Evolutionary conservation across 2,797 vertebrate species (phyloP), one percentile per base, ranked within the genome.

Genomic region (Mormyrus proboscirostris): DNA sequence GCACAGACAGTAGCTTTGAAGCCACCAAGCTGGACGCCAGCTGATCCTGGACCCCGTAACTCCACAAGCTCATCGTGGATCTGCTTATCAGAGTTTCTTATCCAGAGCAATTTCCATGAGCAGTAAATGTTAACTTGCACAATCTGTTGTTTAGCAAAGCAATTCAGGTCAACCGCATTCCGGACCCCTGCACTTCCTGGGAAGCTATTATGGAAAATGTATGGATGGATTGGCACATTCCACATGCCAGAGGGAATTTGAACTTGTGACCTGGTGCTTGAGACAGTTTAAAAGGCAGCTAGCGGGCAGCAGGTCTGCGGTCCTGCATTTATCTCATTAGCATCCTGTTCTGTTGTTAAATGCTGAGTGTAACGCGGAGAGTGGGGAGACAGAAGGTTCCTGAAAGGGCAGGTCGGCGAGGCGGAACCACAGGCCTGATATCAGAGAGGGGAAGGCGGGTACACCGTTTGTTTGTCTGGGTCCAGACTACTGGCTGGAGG

Each of bases 401-500:
- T 29, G 65, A 73, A 73, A 73, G 29, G 29, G 62, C 62, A 33
- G 62, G 88, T 90, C 89, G 53, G 25, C 50, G 59, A 83, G 55
- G 65, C 16, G 19, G 88, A 22, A 22, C n/a, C 76, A 88, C 6
- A 47, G 59, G 82, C 76, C 86, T 57, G 29, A 29, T 59, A 53
- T 53, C 53, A 53, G 69, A 69, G 51, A 84, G 55, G 19, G 16
- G 82, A 86, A 38, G 50, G 89, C 88, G 88, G 86, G 44, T 88
- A 38, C 88, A 57, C 41, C 19, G 79, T 90, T 91, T 92, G 90
- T 88, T 91, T 92, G 91, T 90, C 92, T 92, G 88, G 89, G 38
- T 88, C 84, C 49, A 89, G 85, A 76, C 84, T 49, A 50, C 44
- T 29, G 53, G 47, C 50, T 87, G 4, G 50, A 89, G 91, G 90